Evolutionary conservation across 2,797 vertebrate species (phyloP).

Genomic region (Myotis vivesi): DNA sequence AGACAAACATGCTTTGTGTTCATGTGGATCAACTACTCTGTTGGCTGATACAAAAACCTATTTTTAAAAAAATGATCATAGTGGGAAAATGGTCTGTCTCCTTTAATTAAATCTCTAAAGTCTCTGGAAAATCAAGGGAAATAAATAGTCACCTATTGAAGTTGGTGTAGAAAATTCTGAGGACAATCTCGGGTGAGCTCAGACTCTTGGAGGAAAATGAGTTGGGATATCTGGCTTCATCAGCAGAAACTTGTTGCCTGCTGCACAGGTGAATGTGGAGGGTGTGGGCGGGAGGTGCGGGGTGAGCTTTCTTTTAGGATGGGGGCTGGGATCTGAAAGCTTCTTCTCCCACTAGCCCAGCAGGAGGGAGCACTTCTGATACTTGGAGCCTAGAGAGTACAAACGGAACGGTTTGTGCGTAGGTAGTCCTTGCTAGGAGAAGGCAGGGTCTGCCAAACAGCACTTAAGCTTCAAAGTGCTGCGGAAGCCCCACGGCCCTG

Average conservation of each 20-base stretch:
- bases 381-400: accelerated
- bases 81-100: background rate
- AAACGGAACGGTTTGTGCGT: accelerated
- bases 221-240: background rate
- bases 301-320: background rate
- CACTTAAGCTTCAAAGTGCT: background rate
- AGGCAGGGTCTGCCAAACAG: background rate
- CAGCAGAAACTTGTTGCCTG: background rate
- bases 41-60: background rate
- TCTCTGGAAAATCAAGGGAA: background rate
- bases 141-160: background rate
- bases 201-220: background rate
- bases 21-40: background rate
- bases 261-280: background rate
- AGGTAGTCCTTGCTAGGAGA: background rate
- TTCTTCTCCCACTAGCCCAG: background rate
- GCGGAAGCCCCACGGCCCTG: background rate
- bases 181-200: background rate
- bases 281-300: accelerated
- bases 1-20: slow-evolving; percentile 43
- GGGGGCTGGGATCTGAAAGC: background rate
- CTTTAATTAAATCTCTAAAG: background rate
- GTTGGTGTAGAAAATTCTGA: background rate
- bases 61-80: background rate
- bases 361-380: background rate